Percentiles rank a stretch among this genome's conserved stretches.
phyloP scores from a whole-genome alignment of 1,140 invertebrate genomes.

The Lethocerus indicus region DNA sequence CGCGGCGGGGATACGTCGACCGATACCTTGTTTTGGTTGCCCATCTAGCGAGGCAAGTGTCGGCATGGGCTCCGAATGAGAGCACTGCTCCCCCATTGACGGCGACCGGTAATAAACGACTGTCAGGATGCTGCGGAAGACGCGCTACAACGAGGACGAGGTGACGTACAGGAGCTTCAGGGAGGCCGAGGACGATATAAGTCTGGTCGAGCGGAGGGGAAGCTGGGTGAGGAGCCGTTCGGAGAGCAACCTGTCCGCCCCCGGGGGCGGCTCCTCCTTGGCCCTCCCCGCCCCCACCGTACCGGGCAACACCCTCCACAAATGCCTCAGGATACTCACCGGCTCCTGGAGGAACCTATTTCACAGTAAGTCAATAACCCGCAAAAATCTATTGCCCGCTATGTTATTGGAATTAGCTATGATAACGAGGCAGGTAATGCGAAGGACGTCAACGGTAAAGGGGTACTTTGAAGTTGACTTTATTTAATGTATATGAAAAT shows the following conservation, averaged over 20 bases:
- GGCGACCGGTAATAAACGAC: too few species aligned
- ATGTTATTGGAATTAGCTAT: background rate
- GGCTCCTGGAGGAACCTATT: constrained; percentile 45
- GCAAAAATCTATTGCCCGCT: background rate
- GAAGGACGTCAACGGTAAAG: too few species aligned
- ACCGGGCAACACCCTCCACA: constrained; percentile 20
- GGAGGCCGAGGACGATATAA: constrained; percentile 14
- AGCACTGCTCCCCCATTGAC: too few species aligned
- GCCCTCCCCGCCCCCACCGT: constrained; percentile 13
- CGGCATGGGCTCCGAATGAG: too few species aligned
- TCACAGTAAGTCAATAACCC: constrained; percentile 34
- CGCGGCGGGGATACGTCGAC: too few species aligned
- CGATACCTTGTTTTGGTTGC: too few species aligned
- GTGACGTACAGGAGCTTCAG: constrained; percentile 12
- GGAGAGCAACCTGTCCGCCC: constrained; percentile 6
- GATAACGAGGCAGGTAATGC: too few species aligned
- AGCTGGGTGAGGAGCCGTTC: constrained; percentile 1
- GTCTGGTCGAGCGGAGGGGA: constrained; percentile 9
- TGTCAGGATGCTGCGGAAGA: too few species aligned
- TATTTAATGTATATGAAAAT: background rate
- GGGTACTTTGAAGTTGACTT: too few species aligned
- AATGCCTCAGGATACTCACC: constrained; percentile 37
- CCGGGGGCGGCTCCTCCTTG: constrained; percentile 19
- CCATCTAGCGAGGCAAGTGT: too few species aligned
- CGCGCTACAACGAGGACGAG: too few species aligned